A percentile compares a stretch with the other conserved stretches of the same genome.
Evolutionary conservation across 2,888 invertebrate species (phyloP).

Genomic region (Pomacea canaliculata): DNA sequence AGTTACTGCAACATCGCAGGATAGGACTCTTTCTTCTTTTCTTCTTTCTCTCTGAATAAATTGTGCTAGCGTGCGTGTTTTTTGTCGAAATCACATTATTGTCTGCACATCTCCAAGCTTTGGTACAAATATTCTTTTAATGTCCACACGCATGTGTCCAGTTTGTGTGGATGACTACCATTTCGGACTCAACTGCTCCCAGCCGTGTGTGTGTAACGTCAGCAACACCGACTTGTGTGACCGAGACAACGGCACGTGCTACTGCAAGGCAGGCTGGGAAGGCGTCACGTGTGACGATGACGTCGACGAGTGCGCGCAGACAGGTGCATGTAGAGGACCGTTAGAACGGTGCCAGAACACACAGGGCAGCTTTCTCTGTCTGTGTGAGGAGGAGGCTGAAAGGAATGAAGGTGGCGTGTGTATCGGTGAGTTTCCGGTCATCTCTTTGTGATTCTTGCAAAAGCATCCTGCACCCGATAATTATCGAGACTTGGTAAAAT

Average conservation of each 20-base stretch:
- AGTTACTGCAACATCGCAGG: too few species aligned
- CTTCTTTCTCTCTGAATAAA: too few species aligned
- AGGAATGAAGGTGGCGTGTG: not conserved
- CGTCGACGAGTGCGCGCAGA: not conserved
- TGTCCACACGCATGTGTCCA: not conserved
- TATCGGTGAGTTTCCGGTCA: not conserved
- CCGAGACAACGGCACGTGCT: not conserved
- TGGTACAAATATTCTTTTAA: too few species aligned
- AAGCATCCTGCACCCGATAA: too few species aligned
- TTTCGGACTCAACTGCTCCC: not conserved
- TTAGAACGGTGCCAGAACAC: not conserved
- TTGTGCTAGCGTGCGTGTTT: too few species aligned
- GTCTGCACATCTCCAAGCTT: too few species aligned
- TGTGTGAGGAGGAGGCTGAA: not conserved
- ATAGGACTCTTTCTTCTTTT: too few species aligned
- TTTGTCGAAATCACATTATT: too few species aligned
- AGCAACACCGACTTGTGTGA: not conserved
- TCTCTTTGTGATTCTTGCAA: too few species aligned
- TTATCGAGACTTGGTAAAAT: too few species aligned
- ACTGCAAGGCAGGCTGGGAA: constrained; percentile 5
- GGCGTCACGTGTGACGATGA: constrained; percentile 1
- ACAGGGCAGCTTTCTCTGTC: not conserved
- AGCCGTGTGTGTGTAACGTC: not conserved
- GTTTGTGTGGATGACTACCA: not conserved
- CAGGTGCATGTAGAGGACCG: not conserved